Percentiles rank a stretch among this genome's conserved stretches.
phyloP scores from a whole-genome alignment of 2,113 vertebrate genomes.

The Rattus rattus region DNA sequence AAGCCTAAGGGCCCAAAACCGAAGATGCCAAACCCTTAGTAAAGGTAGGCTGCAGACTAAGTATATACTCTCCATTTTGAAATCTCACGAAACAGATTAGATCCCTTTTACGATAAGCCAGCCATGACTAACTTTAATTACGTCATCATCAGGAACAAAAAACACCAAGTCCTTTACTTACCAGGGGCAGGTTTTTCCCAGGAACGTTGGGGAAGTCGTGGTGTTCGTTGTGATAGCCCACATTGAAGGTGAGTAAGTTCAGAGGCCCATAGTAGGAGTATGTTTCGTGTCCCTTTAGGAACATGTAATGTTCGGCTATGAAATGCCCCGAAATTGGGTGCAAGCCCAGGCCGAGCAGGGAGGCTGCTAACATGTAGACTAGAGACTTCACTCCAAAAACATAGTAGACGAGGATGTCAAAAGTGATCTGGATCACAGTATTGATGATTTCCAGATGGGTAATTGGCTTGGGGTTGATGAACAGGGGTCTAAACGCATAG shows the following conservation, averaged over 20 bases:
- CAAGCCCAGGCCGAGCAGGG: conserved; percentile 95
- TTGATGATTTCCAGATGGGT: conserved; percentile 93
- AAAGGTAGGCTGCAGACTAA: not conserved
- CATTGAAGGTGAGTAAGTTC: conserved; percentile 98
- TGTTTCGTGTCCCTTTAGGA: conserved; percentile 98
- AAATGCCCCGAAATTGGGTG: conserved; percentile 99
- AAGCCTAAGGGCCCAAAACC: not conserved
- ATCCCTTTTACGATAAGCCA: not conserved
- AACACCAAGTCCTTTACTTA: conserved; percentile 82
- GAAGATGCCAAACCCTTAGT: not conserved
- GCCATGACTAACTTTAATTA: not conserved
- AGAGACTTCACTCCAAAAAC: conserved; percentile 92
- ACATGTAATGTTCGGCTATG: conserved; percentile 99
- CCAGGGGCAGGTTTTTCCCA: conserved; percentile 94
- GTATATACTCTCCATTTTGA: not conserved
- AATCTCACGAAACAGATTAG: not conserved
- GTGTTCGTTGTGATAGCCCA: conserved; percentile 99
- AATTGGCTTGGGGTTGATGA: conserved; percentile 97
- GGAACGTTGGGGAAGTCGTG: conserved; percentile 98
- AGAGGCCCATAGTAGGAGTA: conserved; percentile 99
- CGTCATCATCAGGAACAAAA: not conserved
- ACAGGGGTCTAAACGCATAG: conserved; percentile 95
- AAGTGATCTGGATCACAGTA: conserved; percentile 88
- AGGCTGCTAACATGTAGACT: conserved; percentile 95
- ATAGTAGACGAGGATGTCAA: conserved; percentile 90